Evolutionary conservation across 2,113 vertebrate species (phyloP).

Genomic region (Proteles cristata): DNA sequence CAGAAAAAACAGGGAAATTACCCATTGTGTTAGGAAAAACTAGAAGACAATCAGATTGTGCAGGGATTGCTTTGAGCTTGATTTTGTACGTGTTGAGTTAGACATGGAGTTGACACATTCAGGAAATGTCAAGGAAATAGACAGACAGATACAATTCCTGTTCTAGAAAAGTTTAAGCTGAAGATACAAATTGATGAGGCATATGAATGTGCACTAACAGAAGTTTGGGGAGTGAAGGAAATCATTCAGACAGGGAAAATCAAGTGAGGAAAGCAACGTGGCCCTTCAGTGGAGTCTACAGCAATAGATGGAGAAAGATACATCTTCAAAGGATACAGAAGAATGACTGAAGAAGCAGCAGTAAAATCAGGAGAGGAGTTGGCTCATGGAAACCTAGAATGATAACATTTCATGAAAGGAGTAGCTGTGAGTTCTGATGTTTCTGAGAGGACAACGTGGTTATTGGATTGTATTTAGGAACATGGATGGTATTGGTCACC

Average conservation of each 20-base stretch:
- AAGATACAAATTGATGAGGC: background rate
- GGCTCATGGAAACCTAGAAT: background rate
- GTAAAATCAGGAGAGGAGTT: background rate
- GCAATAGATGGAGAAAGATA: background rate
- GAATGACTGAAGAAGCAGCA: background rate
- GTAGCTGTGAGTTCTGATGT: background rate
- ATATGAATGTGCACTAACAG: background rate
- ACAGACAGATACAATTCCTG: background rate
- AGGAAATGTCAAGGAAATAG: background rate
- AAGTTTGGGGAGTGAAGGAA: background rate
- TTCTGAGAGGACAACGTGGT: conserved; percentile 2
- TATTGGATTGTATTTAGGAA: background rate
- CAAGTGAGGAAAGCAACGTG: background rate
- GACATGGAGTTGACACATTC: background rate
- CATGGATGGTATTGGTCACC: background rate
- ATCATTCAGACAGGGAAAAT: background rate
- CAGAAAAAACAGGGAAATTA: background rate
- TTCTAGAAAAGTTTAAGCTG: background rate
- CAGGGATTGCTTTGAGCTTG: background rate
- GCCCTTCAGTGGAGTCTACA: background rate
- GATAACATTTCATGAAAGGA: background rate
- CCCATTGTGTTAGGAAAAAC: background rate
- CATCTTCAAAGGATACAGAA: background rate
- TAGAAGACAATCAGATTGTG: background rate
- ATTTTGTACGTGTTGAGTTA: background rate